Conservation (phyloP, 2,113 vertebrate genomes). For the Lucifuga dentata region DNA sequence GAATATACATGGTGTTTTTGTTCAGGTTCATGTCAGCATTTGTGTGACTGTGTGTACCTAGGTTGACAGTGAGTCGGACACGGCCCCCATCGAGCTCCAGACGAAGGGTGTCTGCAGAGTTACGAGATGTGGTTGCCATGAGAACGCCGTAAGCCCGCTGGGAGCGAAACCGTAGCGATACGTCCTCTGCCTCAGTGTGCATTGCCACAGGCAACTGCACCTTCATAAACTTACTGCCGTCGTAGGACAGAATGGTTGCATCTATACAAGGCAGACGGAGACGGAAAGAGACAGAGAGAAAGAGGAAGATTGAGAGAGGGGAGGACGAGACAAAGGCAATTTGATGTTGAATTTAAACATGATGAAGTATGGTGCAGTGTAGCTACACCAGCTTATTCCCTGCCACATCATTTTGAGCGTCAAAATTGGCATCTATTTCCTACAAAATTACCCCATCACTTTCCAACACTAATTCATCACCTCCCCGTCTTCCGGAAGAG, state of each 20-base stretch:
- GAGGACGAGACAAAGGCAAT: constrained; percentile 35
- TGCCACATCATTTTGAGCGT: constrained; percentile 43
- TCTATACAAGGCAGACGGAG: constrained; percentile 78
- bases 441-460: constrained; percentile 50
- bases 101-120: constrained; percentile 96
- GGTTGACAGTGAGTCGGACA: constrained; percentile 97
- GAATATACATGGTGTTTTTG: constrained; percentile 15
- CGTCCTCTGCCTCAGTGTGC: constrained; percentile 98
- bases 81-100: constrained; percentile 96
- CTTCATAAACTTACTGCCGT: constrained; percentile 99
- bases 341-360: constrained; percentile 56
- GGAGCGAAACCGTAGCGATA: constrained; percentile 94
- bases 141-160: constrained; percentile 97
- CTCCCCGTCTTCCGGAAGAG: constrained; percentile 38
- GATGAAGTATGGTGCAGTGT: constrained; percentile 38
- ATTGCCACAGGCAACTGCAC: constrained; percentile 97
- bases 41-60: constrained; percentile 88
- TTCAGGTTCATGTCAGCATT: constrained; percentile 25
- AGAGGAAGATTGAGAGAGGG: background rate
- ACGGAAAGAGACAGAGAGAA: constrained; percentile 13
- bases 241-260: constrained; percentile 97
- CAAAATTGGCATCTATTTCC: constrained; percentile 26
- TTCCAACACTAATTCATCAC: constrained; percentile 55
- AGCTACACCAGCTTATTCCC: constrained; percentile 26
- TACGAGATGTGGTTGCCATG: constrained; percentile 97